phyloP scores from a whole-genome alignment of 2,797 vertebrate genomes.

The Arremon brunneinucha region DNA sequence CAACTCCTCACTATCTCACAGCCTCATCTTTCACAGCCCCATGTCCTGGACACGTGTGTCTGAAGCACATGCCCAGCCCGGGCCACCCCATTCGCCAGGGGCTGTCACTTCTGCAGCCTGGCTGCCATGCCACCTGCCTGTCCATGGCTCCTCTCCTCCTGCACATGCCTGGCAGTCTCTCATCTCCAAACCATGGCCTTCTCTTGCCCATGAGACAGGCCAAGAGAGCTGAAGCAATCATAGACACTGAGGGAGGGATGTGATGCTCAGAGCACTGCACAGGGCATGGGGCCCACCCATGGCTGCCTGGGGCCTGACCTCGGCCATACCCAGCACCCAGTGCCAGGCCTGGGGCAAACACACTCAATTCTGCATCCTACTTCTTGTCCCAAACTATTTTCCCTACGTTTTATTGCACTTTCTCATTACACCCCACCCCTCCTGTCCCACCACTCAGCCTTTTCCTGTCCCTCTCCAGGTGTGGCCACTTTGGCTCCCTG shows the following conservation, averaged over 20 bases:
- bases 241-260: background rate
- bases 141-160: rapidly evolving
- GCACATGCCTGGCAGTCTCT: rapidly evolving
- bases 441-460: rapidly evolving
- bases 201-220: rapidly evolving
- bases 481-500: background rate
- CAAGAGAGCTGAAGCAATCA: rapidly evolving
- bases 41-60: background rate
- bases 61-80: rapidly evolving
- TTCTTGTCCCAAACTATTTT: background rate
- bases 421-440: background rate
- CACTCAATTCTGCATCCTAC: rapidly evolving
- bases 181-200: background rate
- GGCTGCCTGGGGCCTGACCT: background rate
- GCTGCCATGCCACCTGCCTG: rapidly evolving
- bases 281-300: background rate
- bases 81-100: background rate
- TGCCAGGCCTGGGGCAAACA: background rate
- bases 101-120: rapidly evolving
- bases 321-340: rapidly evolving
- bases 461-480: background rate
- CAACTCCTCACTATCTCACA: background rate
- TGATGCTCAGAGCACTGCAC: rapidly evolving
- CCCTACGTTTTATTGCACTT: background rate
- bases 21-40: background rate